phyloP scores from a whole-genome alignment of 2,113 vertebrate species.

The Carassius gibelio region DNA sequence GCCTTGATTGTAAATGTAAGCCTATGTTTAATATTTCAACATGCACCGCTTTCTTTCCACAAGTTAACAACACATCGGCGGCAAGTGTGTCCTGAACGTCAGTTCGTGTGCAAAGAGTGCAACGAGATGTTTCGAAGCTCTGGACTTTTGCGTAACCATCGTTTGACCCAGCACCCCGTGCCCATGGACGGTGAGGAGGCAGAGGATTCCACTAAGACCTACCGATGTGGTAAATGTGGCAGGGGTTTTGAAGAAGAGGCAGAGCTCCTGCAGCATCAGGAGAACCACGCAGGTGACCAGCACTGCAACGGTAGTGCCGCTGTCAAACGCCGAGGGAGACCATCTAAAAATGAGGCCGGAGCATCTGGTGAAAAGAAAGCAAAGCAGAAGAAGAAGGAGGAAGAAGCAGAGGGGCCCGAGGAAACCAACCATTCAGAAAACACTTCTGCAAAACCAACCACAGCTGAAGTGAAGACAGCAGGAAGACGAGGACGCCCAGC shows the following conservation, averaged over 20 bases:
- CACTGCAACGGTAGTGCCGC: slow-evolving; percentile 73
- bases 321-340: slow-evolving; percentile 72
- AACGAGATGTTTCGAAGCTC: slow-evolving; percentile 74
- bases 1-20: neutral
- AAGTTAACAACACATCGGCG: slow-evolving; percentile 76
- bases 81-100: slow-evolving; percentile 77
- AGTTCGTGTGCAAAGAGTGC: slow-evolving; percentile 77
- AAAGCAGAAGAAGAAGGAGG: slow-evolving; percentile 41
- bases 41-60: neutral
- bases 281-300: slow-evolving; percentile 74
- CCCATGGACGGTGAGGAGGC: slow-evolving; percentile 62
- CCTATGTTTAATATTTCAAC: slow-evolving; percentile 13
- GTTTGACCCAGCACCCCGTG: slow-evolving; percentile 72
- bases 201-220: slow-evolving; percentile 70
- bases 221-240: slow-evolving; percentile 76
- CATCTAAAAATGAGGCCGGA: slow-evolving; percentile 60
- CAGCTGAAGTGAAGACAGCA: slow-evolving; percentile 58
- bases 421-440: slow-evolving; percentile 45
- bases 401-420: slow-evolving; percentile 30
- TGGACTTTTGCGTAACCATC: slow-evolving; percentile 74
- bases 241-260: slow-evolving; percentile 73
- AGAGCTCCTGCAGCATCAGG: slow-evolving; percentile 74
- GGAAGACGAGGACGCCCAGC: slow-evolving; percentile 71
- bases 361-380: slow-evolving; percentile 39
- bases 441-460: neutral